These are phyloP conservation scores for Melanotaenia parkinsoni DNA, from an alignment of 2,797 vertebrate genomes.

Conservation along the genomic window DNA sequence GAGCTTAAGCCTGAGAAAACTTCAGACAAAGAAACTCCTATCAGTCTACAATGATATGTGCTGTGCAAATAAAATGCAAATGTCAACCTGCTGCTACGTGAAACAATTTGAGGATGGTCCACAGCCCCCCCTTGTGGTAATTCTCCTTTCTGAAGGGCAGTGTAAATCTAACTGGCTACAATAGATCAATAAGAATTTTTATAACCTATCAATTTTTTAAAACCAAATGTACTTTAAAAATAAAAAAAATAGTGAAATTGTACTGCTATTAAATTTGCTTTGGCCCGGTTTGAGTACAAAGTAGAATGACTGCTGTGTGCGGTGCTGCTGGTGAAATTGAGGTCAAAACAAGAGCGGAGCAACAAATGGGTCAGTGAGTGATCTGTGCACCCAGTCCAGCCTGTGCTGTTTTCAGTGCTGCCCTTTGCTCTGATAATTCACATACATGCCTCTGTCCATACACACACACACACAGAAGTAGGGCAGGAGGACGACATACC, in stretches of 20 bases:
- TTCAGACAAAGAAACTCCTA: slow-evolving; percentile 51
- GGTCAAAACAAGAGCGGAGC: slow-evolving; percentile 45
- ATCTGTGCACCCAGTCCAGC: slow-evolving; percentile 35
- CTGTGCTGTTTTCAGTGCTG: background rate
- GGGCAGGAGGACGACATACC: slow-evolving; percentile 78
- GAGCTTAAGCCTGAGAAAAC: slow-evolving; percentile 47
- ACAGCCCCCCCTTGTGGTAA: slow-evolving; percentile 62
- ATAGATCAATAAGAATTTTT: background rate
- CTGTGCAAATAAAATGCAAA: slow-evolving; percentile 39
- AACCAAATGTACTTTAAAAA: background rate
- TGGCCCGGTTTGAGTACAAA: background rate
- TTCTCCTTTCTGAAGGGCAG: background rate
- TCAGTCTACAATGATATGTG: slow-evolving; percentile 35
- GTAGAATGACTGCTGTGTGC: background rate
- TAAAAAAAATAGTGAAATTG: background rate
- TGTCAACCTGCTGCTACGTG: slow-evolving; percentile 1
- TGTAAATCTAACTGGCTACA: background rate
- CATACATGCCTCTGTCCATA: slow-evolving; percentile 22
- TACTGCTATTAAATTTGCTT: background rate
- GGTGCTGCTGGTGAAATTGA: slow-evolving; percentile 24
- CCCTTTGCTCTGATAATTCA: slow-evolving; percentile 51
- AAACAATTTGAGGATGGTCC: slow-evolving; percentile 3
- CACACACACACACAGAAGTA: slow-evolving; percentile 25
- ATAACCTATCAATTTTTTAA: background rate
- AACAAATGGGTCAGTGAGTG: slow-evolving; percentile 57